phyloP scores from a whole-genome alignment of 2,113 vertebrate genomes.

The Taurulus bubalis region DNA sequence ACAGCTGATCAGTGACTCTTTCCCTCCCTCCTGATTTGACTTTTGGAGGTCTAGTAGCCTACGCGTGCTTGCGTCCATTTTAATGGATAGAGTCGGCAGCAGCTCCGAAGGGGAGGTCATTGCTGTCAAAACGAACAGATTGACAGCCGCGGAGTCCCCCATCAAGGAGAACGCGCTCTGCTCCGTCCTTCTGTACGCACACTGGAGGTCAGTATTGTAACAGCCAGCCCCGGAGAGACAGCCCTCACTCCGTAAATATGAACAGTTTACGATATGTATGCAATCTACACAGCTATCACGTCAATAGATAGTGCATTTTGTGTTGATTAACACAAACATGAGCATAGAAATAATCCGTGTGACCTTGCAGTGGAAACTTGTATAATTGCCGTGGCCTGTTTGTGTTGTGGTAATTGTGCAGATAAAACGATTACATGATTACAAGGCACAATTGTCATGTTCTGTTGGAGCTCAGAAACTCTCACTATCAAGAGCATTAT shows the following conservation, averaged over 20 bases:
- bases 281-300: background rate
- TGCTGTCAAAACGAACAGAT: slow-evolving; percentile 24
- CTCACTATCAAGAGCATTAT: background rate
- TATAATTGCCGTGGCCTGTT: background rate
- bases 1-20: slow-evolving; percentile 1
- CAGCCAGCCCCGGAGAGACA: slow-evolving; percentile 47
- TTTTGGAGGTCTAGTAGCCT: background rate
- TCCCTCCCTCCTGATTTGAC: background rate
- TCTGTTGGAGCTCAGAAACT: slow-evolving; percentile 16
- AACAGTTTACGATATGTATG: no score
- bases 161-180: background rate
- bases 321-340: background rate
- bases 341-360: background rate
- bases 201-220: slow-evolving; percentile 83
- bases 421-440: slow-evolving; percentile 52
- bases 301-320: background rate
- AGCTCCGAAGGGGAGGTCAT: slow-evolving; percentile 17
- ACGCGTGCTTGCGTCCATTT: background rate
- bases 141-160: slow-evolving; percentile 33
- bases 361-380: slow-evolving; percentile 33
- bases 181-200: slow-evolving; percentile 58
- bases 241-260: background rate
- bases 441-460: slow-evolving; percentile 18
- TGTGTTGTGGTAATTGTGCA: slow-evolving; percentile 49
- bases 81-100: background rate